Base-by-base conservation (phyloP, 2,113 vertebrate species). In the Dinomys branickii region DNA sequence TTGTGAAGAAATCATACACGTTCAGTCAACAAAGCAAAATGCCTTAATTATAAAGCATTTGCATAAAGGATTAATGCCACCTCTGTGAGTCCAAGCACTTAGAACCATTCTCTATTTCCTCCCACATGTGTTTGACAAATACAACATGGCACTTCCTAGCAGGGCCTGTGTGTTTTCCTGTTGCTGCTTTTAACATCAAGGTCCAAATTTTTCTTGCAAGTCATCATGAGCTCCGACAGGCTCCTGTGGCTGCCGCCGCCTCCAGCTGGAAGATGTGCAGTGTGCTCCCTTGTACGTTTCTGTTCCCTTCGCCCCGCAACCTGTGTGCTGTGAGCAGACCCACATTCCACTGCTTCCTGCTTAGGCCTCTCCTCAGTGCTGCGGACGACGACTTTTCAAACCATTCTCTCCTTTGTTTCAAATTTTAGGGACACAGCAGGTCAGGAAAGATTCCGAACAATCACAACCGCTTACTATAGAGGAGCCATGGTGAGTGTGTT, bases 381-480 rank as follows among this genome's bases (percentile, higher is more conserved):
- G 75, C 71, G 63, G 58, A 30, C 44, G 92, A 93, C 86, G 82
- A 78, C 65, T 93, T 86, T 89, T 77, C 78, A 95, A 96, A 92
- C 26, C 50, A 85, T 44, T 91, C 35, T 88, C 83, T 96, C 92
- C 67, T 96, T 95, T 97, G 94, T 94, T 59, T 96, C 94, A 83
- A 58, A 80, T 97, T 98, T 65, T 81, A 99, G 99, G 99, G 99
- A 99, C 98, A 99, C 99, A 22, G 99, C 99, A 0, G 99, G 99
- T 56, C 99, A 99, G 97, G 99, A 99, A 98, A 98, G 99, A 95
- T 99, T 99, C 98, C 99, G 99, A 94, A 99, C 99, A 50, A 99
- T 99, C 98, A 99, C 99, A 0, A 99, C 99, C 5, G 99, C 99
- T 19, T 99, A 99, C 92, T 99, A 99, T 97, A 98, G 99, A 98